A percentile compares a stretch with the other conserved stretches of the same genome.
phyloP scores from a whole-genome alignment of 2,888 invertebrate genomes.

The Ceramica pisi region DNA sequence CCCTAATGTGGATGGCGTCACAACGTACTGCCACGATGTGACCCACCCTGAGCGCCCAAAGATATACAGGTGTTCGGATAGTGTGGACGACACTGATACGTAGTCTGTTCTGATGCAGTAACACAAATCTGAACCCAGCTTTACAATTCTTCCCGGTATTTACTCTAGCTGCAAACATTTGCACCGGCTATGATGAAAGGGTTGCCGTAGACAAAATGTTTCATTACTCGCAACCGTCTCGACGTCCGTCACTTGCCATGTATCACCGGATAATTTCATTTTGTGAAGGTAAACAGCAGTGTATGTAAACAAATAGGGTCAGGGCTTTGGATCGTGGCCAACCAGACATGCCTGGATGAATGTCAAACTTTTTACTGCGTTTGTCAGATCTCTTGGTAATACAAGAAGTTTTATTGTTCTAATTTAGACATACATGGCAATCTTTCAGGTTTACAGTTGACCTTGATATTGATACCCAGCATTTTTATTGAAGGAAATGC shows the following conservation, averaged over 20 bases:
- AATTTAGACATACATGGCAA: background rate
- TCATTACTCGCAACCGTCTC: constrained; percentile 33
- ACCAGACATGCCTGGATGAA: constrained; percentile 17
- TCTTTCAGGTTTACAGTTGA: background rate
- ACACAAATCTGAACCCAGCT: background rate
- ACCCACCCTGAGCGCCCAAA: too few relatives aligned
- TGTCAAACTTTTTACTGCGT: constrained; percentile 23
- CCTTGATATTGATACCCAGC: background rate
- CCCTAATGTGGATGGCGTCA: too few relatives aligned
- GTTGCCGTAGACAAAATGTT: constrained; percentile 39
- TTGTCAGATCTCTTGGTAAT: constrained; percentile 4
- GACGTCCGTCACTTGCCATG: constrained; percentile 61
- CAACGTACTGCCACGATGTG: too few relatives aligned
- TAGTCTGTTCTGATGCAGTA: background rate
- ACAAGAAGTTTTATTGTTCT: background rate
- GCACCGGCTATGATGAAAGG: constrained; percentile 53
- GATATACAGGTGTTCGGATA: too few relatives aligned
- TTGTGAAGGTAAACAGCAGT: constrained; percentile 64
- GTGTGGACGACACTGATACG: background rate
- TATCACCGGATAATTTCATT: constrained; percentile 60
- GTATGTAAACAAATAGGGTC: constrained; percentile 61
- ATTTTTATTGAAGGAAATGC: too few relatives aligned
- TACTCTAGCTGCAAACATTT: constrained; percentile 55
- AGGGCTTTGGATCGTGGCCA: constrained; percentile 68
- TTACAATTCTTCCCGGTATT: constrained; percentile 52